Base-by-base conservation (phyloP, 2,797 vertebrate genomes). In the Pempheris klunzingeri region DNA sequence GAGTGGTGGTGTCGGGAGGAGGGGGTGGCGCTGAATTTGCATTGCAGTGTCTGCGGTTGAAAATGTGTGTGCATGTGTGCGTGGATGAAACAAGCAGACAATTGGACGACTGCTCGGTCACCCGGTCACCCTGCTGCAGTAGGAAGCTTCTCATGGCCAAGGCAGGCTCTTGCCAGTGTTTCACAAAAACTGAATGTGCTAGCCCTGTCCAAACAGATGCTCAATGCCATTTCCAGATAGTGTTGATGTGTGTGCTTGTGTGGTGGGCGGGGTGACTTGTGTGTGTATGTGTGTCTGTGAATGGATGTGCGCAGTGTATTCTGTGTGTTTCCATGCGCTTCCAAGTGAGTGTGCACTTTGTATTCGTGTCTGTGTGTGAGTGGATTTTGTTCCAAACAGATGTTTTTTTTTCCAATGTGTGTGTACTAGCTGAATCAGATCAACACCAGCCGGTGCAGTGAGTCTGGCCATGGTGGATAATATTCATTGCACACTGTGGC, bases 161-260 rank as follows among this genome's bases (percentile, higher is more conserved):
- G 24, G 80, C 64, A 9, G 28, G 71, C 71, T 82, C 73, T n/a
- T 91, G 90, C 90, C 90, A 91, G 87, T 57, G 77, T 88, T 91
- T 83, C 80, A 77, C 75, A 83, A 80, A 89, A 81, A 83, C 78
- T 78, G 69, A 91, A 84, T 86, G 82, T 67, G 82, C 58, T 82
- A 47, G 68, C 11, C 44, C 70, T 57, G 75, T 88, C 90, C 88
- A 91, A 93, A 90, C 93, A 94, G 92, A 94, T 93, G 92, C 90
- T 92, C 77, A 46, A 62, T 61, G 74, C 86, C 87, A 88, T 84
- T 87, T 90, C 85, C 86, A 88, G 81, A 90, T 85, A 84, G 67
- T 80, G 78, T 87, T 72, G 85, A 59, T 59, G 62, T 72, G 74
- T 22, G 71, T 46, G 67, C 12, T 2, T 64, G 55, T 57, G 72